Evolutionary conservation across 2,797 vertebrate genomes (phyloP).

Genomic region (Allobates femoralis): DNA sequence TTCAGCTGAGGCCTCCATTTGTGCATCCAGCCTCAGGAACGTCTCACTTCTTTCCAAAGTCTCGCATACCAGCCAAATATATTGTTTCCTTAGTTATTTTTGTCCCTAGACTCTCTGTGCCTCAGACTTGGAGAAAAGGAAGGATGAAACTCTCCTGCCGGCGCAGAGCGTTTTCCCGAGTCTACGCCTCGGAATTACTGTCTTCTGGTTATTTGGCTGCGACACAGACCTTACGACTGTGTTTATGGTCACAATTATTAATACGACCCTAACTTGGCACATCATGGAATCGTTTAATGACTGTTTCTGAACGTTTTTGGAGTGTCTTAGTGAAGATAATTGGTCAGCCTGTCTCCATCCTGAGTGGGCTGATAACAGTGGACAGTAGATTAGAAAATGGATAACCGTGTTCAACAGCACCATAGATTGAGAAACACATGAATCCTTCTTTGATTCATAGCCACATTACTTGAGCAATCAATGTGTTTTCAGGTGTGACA

Average conservation of each 20-base stretch:
- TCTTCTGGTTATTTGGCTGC: not conserved
- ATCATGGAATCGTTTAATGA: no score
- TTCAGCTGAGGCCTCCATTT: not conserved
- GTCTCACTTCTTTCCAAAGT: not conserved
- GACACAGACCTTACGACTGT: not conserved
- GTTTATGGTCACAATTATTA: not conserved
- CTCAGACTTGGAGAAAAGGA: constrained; percentile 14
- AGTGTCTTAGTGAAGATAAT: no score
- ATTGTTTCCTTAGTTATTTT: constrained; percentile 61
- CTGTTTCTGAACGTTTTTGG: no score
- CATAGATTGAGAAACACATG: no score
- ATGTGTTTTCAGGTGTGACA: no score
- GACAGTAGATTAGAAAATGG: no score
- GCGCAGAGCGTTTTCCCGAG: not conserved
- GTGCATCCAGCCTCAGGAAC: not conserved
- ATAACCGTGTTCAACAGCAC: no score
- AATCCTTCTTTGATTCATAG: no score
- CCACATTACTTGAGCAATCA: no score
- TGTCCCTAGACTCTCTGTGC: not conserved
- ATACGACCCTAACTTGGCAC: not conserved
- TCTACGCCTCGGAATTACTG: not conserved
- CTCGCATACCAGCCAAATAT: constrained; percentile 33
- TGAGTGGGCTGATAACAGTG: no score
- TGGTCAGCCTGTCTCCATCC: no score
- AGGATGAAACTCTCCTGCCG: constrained; percentile 30